Conservation (phyloP, 2,797 vertebrate species). For the Falco columbarius region DNA sequence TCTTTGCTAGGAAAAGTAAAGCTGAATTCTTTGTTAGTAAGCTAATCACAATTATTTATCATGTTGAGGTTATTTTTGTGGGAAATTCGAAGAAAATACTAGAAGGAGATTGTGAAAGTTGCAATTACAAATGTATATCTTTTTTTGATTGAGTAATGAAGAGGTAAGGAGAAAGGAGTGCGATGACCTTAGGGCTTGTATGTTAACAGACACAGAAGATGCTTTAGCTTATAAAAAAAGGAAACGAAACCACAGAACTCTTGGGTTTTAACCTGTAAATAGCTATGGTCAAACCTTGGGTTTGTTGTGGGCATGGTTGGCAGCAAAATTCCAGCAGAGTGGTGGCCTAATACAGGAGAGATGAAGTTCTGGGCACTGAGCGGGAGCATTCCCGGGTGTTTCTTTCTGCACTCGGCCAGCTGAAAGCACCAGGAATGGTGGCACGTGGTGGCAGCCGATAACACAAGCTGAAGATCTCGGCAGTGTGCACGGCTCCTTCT, state of each 20-base stretch:
- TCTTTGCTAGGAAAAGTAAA: neutral
- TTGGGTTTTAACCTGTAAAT: neutral
- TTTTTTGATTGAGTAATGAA: neutral
- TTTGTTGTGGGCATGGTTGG: neutral
- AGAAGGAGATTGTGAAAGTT: neutral
- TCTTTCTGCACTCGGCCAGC: neutral
- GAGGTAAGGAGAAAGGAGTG: neutral
- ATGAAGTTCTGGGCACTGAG: neutral
- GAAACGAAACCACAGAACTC: neutral
- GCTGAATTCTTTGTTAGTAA: neutral
- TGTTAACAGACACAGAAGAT: neutral
- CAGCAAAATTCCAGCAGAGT: neutral
- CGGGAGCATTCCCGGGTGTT: neutral
- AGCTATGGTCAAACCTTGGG: rapidly evolving
- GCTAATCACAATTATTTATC: neutral
- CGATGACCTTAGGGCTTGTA: rapidly evolving
- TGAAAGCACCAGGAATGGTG: neutral
- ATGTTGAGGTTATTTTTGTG: neutral
- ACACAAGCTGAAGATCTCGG: neutral
- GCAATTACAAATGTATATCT: neutral
- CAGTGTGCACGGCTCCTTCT: neutral
- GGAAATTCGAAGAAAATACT: neutral
- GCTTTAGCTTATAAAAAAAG: neutral
- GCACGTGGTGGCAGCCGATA: neutral
- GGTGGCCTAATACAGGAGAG: neutral